Base-by-base conservation (phyloP, 2,888 invertebrate genomes). In the Cantharis rufa region DNA sequence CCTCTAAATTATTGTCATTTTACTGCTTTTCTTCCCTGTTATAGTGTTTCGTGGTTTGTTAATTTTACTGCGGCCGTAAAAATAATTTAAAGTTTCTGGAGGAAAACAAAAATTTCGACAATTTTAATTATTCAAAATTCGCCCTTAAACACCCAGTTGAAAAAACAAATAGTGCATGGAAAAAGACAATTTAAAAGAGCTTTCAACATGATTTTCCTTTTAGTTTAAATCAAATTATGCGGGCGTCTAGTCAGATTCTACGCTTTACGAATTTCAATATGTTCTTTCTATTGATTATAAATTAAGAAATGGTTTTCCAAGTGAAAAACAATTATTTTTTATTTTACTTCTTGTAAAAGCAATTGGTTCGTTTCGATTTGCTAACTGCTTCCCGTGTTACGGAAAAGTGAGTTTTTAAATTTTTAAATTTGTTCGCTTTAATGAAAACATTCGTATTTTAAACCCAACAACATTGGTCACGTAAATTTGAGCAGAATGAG, bases 261-360 rank as follows among this genome's bases (percentile, higher is more conserved):
- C 79, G 75, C 66, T 61, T 71, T 28, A 73, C 69, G 79, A 79
- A 79, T 79, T 79, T 79, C 71, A 79, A 79, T 79, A 79, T 74
- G 74, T 76, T 70, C 76, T 64, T 69, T 69, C 61, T 77, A 78
- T 79, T 74, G 78, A 79, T 79, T 79, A 78, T 79, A 76, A 79
- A 75, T 77, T 79, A 75, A 74, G 77, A 70, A 74, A 71, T 76
- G 76, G 71, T 77, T 79, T 69, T 13, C 24, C 32, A 21, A 70
- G 18, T 70, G 27, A 68, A 68, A 15, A 18, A 68, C 24, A 68
- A 68, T 69, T 69, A 48, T 70, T 32, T 70, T 32, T 70, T 48
- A 28, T 48, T 32, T 18, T 66, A 63, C 64, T 72, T 69, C 78
- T 78, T 74, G 16, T 10, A 68, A 61, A 72, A 61, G 32, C n/a